Percentiles rank a stretch among this genome's conserved stretches.
Conservation (phyloP, 2,113 vertebrate genomes). For the Numida meleagris region DNA sequence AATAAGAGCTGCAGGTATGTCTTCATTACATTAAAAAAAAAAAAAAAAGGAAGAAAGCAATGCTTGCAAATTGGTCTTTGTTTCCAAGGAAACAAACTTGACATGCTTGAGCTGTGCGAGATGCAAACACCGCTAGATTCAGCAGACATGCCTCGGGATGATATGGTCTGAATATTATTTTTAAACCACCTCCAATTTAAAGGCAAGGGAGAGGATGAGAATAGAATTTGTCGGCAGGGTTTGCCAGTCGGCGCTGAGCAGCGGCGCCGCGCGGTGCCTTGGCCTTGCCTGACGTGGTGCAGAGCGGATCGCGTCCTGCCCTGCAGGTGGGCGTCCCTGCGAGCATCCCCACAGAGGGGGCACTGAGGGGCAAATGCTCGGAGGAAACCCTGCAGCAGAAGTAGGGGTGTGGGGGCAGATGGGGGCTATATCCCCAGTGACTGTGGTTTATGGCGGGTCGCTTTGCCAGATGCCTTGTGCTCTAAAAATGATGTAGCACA, state of each 20-base stretch:
- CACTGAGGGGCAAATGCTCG: background rate
- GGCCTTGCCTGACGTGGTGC: background rate
- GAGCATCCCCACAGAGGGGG: background rate
- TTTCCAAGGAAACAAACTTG: slow-evolving; percentile 78
- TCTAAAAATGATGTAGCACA: background rate
- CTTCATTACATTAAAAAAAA: background rate
- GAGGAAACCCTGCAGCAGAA: background rate
- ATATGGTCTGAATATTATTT: slow-evolving; percentile 39
- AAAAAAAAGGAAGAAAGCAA: slow-evolving; percentile 1
- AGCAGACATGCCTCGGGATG: slow-evolving; percentile 40
- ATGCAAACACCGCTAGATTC: slow-evolving; percentile 52
- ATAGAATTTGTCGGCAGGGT: slow-evolving; percentile 32
- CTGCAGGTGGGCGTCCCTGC: background rate
- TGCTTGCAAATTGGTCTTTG: slow-evolving; percentile 65
- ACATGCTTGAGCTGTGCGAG: slow-evolving; percentile 55
- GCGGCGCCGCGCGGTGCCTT: background rate
- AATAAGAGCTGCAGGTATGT: slow-evolving; percentile 34
- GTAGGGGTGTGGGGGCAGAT: background rate
- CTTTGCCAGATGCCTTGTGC: background rate
- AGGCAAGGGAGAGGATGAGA: slow-evolving; percentile 14
- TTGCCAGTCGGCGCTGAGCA: background rate
- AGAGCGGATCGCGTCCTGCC: accelerated
- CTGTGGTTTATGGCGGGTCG: background rate
- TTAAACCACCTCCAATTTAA: slow-evolving; percentile 36
- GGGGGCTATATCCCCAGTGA: background rate